Evolutionary conservation across 1,140 invertebrate species (phyloP), one percentile per base, ranked within the genome.

Genomic region (Planococcus citri): DNA sequence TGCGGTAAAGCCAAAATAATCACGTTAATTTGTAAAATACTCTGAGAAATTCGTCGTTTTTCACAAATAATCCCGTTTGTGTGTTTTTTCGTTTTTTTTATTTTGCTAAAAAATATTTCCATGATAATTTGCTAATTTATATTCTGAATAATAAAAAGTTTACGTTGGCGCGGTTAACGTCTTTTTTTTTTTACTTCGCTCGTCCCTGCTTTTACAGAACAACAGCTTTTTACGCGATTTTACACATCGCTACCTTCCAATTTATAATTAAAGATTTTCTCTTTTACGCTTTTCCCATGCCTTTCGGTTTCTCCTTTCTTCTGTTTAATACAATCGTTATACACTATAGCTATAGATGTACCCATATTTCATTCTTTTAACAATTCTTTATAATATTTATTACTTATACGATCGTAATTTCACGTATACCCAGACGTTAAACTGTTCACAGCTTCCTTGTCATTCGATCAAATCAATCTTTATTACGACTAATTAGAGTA

Each of bases 201-300:
- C 41, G 2, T 20, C 41, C 17, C 41, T 6, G 41, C 41, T 33
- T 33, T 33, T 12, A 33, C 17, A 17, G 17, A 51, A 51, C 41
- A 51, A 51, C 41, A 51, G 41, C 41, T 51, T 51, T 20, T 51
- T 51, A 51, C 41, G n/a, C 41, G 41, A 51, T 51, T 51, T 51
- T 51, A 51, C 41, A 51, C 41, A 51, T 51, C 41, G 41, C 41
- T 51, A 51, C 41, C 41, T 51, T 51, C 41, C 41, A 51, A 51
- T 51, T 51, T 51, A 51, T 51, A 51, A 51, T 51, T 51, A 51
- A 51, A 51, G 41, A 51, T 51, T 51, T 51, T 51, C 17, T 33
- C 29, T n/a, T n/a, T n/a, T n/a, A n/a, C 33, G 33, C 33, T 14
- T 37, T 37, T 37, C n/a, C n/a, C n/a, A n/a, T n/a, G n/a, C n/a